A percentile compares a stretch with the other conserved stretches of the same genome.
Evolutionary conservation across 1,140 invertebrate genomes (phyloP).

Genomic region (Neodiprion virginianus): DNA sequence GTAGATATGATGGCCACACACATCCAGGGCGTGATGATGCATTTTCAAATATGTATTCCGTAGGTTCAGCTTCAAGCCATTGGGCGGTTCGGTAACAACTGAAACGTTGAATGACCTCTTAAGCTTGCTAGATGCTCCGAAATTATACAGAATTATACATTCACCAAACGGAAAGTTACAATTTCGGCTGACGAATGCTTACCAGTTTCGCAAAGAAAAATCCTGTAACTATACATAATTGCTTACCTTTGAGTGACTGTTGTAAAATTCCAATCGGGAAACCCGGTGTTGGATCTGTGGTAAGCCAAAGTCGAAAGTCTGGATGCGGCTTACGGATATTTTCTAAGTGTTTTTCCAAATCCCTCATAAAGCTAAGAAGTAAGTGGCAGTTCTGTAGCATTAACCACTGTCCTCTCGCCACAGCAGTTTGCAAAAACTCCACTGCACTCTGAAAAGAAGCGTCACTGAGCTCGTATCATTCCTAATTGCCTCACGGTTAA

Average conservation of each 20-base stretch:
- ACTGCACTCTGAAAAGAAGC: conserved; percentile 68
- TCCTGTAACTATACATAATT: conserved; percentile 12
- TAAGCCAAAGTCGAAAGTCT: conserved; percentile 91
- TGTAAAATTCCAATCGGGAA: conserved; percentile 92
- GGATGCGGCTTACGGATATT: conserved; percentile 81
- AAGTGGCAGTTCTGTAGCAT: conserved; percentile 92
- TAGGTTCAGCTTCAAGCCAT: conserved; percentile 88
- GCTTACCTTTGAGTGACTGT: conserved; percentile 79
- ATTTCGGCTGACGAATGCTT: no score
- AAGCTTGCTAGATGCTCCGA: conserved; percentile 11
- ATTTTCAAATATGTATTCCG: conserved; percentile 89
- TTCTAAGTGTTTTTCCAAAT: conserved; percentile 84
- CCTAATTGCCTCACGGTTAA: not conserved
- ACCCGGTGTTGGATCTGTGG: conserved; percentile 81
- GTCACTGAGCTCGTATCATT: conserved; percentile 5
- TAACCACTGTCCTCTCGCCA: conserved; percentile 83
- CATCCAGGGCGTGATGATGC: conserved; percentile 70
- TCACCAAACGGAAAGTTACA: not conserved
- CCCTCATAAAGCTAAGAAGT: conserved; percentile 77
- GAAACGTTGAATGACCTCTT: conserved; percentile 32
- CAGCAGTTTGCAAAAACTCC: conserved; percentile 73
- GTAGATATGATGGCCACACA: conserved; percentile 76
- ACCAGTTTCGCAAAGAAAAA: no score
- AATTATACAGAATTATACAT: conserved; percentile 17
- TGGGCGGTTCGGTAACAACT: conserved; percentile 91